Conservation (phyloP, 1,140 invertebrate species). For the Drosophila azteca region DNA sequence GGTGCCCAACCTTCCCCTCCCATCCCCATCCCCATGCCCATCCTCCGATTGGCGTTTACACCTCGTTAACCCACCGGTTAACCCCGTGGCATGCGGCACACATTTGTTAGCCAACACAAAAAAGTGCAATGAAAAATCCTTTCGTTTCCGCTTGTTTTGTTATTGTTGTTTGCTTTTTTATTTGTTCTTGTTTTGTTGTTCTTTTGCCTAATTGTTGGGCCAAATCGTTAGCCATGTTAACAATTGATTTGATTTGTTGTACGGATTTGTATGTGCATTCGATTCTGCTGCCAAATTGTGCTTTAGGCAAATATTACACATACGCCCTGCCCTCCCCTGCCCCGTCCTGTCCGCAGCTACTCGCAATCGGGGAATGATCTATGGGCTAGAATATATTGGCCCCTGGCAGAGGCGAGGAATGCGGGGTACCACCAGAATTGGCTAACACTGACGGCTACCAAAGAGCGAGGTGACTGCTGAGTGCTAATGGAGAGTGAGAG, state of each 20-base stretch:
- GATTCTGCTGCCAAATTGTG: slow-evolving; percentile 48
- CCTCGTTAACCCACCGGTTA: slow-evolving; percentile 13
- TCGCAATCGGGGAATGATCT: slow-evolving; percentile 16
- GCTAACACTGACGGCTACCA: not conserved
- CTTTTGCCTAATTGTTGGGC: slow-evolving; percentile 43
- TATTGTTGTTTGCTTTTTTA: not conserved
- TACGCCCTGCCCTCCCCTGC: slow-evolving; percentile 29
- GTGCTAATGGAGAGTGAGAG: slow-evolving; percentile 33
- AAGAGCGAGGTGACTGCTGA: slow-evolving; percentile 31
- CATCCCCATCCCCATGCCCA: slow-evolving; percentile 3
- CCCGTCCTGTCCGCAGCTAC: not conserved
- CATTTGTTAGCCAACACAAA: slow-evolving; percentile 15
- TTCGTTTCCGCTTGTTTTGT: slow-evolving; percentile 38
- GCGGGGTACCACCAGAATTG: not conserved
- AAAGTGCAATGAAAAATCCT: slow-evolving; percentile 48
- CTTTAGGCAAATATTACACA: slow-evolving; percentile 54
- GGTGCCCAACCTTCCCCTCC: slow-evolving; percentile 41
- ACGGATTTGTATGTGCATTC: slow-evolving; percentile 30
- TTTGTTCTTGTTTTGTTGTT: not conserved
- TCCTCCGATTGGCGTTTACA: slow-evolving; percentile 11
- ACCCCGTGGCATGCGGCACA: slow-evolving; percentile 41
- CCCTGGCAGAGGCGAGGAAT: no score
- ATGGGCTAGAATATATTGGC: slow-evolving; percentile 6
- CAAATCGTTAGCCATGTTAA: slow-evolving; percentile 43
- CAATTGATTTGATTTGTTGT: slow-evolving; percentile 48